phyloP scores from a whole-genome alignment of 2,797 vertebrate species.

The Rhabdophis nuchalis region DNA sequence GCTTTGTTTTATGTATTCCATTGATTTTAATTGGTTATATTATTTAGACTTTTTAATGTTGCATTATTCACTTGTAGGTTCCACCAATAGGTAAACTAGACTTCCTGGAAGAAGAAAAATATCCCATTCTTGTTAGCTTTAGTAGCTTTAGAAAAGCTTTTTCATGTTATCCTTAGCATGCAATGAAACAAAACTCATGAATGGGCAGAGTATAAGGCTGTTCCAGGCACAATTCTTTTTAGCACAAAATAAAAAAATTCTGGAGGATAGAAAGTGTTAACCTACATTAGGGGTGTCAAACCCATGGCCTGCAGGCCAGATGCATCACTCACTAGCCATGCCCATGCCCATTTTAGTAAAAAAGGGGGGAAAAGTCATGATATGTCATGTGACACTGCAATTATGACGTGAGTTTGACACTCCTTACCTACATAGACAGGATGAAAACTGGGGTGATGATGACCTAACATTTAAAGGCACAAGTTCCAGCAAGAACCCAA shows the following conservation, averaged over 20 bases:
- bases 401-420: too few relatives aligned
- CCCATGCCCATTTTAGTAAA: too few relatives aligned
- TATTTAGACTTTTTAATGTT: neutral
- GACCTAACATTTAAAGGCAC: neutral
- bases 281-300: neutral
- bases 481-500: neutral
- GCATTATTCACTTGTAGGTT: neutral
- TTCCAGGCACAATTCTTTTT: too few relatives aligned
- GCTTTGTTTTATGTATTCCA: slow-evolving; percentile 4
- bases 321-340: too few relatives aligned
- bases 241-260: neutral
- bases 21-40: slow-evolving; percentile 17
- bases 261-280: neutral
- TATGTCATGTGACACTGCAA: rapidly evolving
- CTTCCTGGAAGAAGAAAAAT: neutral
- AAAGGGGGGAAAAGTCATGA: too few relatives aligned
- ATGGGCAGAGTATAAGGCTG: neutral
- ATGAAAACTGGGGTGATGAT: neutral
- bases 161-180: neutral
- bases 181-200: neutral
- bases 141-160: neutral
- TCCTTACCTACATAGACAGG: neutral
- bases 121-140: neutral
- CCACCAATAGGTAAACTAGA: neutral
- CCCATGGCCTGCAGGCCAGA: too few relatives aligned